Evolutionary conservation across 2,888 invertebrate species (phyloP).

Genomic region (Mythimna lalbum): DNA sequence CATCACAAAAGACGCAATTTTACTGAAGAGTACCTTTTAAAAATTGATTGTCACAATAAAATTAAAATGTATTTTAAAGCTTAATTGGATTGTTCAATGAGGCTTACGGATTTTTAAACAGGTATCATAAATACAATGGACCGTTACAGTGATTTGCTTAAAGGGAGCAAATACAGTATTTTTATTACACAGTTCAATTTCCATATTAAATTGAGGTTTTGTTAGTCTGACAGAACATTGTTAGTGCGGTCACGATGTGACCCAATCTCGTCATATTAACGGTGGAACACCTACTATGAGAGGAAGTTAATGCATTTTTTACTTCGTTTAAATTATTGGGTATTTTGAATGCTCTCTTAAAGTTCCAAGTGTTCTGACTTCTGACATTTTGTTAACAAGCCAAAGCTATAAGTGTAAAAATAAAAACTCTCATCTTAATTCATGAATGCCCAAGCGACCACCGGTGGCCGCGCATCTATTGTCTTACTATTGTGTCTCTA

Average conservation of each 20-base stretch:
- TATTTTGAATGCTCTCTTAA: background rate
- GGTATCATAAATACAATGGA: slow-evolving; percentile 57
- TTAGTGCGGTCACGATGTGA: slow-evolving; percentile 65
- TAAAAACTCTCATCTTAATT: no score
- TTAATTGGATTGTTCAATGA: slow-evolving; percentile 77
- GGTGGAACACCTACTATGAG: slow-evolving; percentile 17
- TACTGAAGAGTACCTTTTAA: slow-evolving; percentile 55
- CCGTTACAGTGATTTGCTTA: slow-evolving; percentile 72
- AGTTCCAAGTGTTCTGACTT: background rate
- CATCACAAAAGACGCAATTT: slow-evolving; percentile 59
- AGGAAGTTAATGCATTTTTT: slow-evolving; percentile 11
- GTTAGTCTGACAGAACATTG: slow-evolving; percentile 69
- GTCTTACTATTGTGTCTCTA: no score
- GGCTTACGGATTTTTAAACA: slow-evolving; percentile 56
- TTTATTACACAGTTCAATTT: slow-evolving; percentile 72
- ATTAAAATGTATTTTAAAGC: slow-evolving; percentile 60
- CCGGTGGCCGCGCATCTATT: no score
- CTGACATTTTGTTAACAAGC: background rate
- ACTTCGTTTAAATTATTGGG: background rate
- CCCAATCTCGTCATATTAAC: slow-evolving; percentile 52
- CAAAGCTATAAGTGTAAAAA: background rate
- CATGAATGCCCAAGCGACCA: no score
- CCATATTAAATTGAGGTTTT: slow-evolving; percentile 75
- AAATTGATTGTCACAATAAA: slow-evolving; percentile 56
- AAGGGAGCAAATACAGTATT: slow-evolving; percentile 63